Percentiles rank a stretch among this genome's conserved stretches.
phyloP scores from a whole-genome alignment of 2,888 invertebrate species.

The Apamea anceps region DNA sequence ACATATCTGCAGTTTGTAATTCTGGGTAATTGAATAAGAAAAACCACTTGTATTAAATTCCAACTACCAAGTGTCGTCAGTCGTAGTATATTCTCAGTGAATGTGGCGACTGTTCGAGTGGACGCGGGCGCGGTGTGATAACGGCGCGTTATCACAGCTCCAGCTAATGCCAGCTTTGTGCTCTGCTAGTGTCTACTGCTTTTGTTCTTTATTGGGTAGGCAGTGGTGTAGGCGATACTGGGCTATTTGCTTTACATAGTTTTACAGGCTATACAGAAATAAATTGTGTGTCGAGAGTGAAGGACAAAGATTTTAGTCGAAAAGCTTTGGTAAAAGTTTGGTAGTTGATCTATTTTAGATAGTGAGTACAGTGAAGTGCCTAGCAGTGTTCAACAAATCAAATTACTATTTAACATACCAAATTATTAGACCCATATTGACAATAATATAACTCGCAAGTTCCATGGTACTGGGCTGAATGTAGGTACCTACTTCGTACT shows the following conservation, averaged over 20 bases:
- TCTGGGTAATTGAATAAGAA: too few species aligned
- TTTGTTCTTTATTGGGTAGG: constrained; percentile 60
- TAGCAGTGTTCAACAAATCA: too few species aligned
- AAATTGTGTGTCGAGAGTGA: constrained; percentile 8
- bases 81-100: constrained; percentile 78
- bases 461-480: neutral
- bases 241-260: constrained; percentile 24
- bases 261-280: constrained; percentile 8
- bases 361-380: neutral
- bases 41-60: constrained; percentile 46
- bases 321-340: neutral
- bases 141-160: constrained; percentile 83
- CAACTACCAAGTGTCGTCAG: constrained; percentile 70
- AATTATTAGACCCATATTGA: too few species aligned
- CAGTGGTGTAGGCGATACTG: constrained; percentile 39
- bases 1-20: too few species aligned
- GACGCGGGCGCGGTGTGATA: constrained; percentile 86
- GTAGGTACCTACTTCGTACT: neutral
- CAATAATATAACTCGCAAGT: neutral
- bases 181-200: constrained; percentile 67
- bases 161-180: constrained; percentile 74
- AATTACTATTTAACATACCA: too few species aligned
- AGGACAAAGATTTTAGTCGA: constrained; percentile 21
- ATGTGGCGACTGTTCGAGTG: constrained; percentile 86
- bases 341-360: neutral